These are phyloP conservation scores for Thalassarche chlororhynchos DNA, from an alignment of 2,113 vertebrate genomes.

Conservation along the genomic window DNA sequence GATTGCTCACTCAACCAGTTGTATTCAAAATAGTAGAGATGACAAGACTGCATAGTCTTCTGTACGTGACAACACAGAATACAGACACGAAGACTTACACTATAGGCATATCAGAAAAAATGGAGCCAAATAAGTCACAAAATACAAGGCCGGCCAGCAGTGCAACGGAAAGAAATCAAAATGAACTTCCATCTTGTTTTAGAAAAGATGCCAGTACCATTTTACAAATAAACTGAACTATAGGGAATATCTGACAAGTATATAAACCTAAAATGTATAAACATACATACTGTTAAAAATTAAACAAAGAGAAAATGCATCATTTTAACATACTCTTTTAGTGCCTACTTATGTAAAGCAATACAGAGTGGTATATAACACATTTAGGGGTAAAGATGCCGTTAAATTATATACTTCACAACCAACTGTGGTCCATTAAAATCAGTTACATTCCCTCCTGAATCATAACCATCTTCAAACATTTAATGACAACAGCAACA, in stretches of 20 bases:
- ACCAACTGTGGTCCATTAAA: background rate
- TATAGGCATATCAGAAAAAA: constrained; percentile 15
- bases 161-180: constrained; percentile 38
- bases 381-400: background rate
- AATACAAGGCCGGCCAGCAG: constrained; percentile 3
- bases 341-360: background rate
- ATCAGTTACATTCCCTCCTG: background rate
- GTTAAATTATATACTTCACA: background rate
- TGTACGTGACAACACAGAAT: background rate
- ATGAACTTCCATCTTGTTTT: constrained; percentile 1
- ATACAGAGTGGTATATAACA: background rate
- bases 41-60: background rate
- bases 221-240: constrained; percentile 12
- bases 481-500: background rate
- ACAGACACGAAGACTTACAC: constrained; percentile 22
- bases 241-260: background rate
- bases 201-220: background rate
- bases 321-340: background rate
- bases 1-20: background rate
- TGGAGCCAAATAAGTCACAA: constrained; percentile 35
- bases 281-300: background rate
- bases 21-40: constrained; percentile 4
- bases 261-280: background rate
- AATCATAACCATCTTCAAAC: background rate
- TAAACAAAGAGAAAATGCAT: background rate